phyloP scores from a whole-genome alignment of 2,113 vertebrate species.

The Chaenocephalus aceratus region DNA sequence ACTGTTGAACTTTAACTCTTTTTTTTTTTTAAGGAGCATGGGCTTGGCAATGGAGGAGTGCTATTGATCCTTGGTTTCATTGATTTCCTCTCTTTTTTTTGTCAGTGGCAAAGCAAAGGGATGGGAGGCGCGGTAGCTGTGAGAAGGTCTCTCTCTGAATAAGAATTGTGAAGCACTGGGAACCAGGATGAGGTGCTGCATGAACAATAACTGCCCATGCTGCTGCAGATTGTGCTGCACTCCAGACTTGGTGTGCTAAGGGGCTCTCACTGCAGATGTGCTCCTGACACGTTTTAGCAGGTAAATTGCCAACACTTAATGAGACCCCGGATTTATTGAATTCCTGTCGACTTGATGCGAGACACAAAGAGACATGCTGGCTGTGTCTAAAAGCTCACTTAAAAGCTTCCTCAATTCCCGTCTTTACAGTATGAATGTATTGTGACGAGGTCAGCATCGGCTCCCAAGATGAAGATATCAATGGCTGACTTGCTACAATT shows the following conservation, averaged over 20 bases:
- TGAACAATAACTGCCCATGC: constrained; percentile 73
- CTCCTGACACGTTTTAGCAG: constrained; percentile 66
- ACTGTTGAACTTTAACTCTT: constrained; percentile 75
- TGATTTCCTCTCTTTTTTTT: constrained; percentile 74
- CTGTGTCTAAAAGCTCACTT: constrained; percentile 73
- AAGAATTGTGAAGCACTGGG: constrained; percentile 72
- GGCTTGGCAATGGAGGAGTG: constrained; percentile 61
- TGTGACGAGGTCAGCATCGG: constrained; percentile 29
- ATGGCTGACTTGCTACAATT: constrained; percentile 8
- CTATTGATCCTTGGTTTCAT: constrained; percentile 77
- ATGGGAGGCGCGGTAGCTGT: constrained; percentile 61
- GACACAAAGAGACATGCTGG: constrained; percentile 64
- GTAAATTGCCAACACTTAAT: constrained; percentile 72
- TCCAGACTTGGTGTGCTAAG: constrained; percentile 59
- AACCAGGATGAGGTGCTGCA: constrained; percentile 76
- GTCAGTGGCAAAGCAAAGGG: constrained; percentile 62
- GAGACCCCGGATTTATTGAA: constrained; percentile 74
- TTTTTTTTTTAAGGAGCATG: constrained; percentile 56
- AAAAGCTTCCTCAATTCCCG: constrained; percentile 71
- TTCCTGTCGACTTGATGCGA: constrained; percentile 64
- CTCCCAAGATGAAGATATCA: constrained; percentile 36
- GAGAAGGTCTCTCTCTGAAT: constrained; percentile 75
- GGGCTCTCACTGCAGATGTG: constrained; percentile 71
- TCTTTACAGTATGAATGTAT: constrained; percentile 54
- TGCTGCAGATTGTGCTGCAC: constrained; percentile 63